Base-by-base conservation (phyloP, 2,888 invertebrate genomes). In the Dryobotodes eremita region DNA sequence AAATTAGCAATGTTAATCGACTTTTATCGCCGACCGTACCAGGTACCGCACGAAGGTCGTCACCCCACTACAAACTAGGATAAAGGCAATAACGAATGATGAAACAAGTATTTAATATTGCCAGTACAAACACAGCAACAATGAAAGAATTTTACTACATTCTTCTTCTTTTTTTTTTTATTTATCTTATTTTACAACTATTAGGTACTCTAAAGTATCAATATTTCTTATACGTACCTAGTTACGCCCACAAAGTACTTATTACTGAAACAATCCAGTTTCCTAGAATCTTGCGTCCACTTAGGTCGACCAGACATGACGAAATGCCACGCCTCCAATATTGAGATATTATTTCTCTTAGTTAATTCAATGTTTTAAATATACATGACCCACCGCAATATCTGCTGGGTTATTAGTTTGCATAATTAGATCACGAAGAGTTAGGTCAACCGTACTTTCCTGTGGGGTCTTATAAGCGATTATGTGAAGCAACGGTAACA, bases 241-340 rank as follows among this genome's bases (percentile, higher is more conserved):
- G 31, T 26, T n/a, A 75, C 79, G 23, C 72, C 66, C 23, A 79
- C 66, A 64, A 61, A 64, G 2, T 13, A 62, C 0, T 50, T 64
- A 55, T 66, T 75, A 50, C 72, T 79, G 66, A 79, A 86, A 84
- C 66, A 64, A 31, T 75, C 70, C 55, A 61, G 80, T 84, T 59
- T 75, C 31, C 55, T 73, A 74, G 59, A 71, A 62, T 53, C 64
- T 55, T 11, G 86, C 59, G 36, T 59, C 8, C 15, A 42, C 36
- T 75, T 62, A 79, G 84, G 84, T 70, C 75, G 26, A 75, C 84
- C n/a, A 76, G 70, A 15, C 1, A 73, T 79, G 70, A 73, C 75
- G 84, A 87, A 84, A 84, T 17, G n/a, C 61, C 61, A 83, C 62
- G 31, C 59, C 80, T 85, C 53, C 48, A 64, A 82, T 75, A 75